Conservation (phyloP, 1,140 invertebrate genomes). For the Octopus bimaculoides region DNA sequence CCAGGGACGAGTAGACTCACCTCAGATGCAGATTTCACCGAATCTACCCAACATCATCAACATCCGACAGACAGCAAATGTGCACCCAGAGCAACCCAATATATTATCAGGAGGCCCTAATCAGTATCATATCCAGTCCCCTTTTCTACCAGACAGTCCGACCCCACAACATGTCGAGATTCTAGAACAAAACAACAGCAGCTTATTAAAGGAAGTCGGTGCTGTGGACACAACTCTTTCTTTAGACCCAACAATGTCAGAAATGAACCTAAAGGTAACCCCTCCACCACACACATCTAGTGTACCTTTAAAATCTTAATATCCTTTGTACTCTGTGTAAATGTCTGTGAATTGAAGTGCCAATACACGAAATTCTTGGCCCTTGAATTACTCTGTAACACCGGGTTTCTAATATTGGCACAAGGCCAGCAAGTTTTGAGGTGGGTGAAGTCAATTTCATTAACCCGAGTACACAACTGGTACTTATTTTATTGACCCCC, state of each 20-base stretch:
- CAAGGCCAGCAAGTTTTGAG: background rate
- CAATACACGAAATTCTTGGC: background rate
- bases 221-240: constrained; percentile 24
- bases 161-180: background rate
- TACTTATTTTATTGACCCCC: too few relatives aligned
- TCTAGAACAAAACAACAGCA: constrained; percentile 9
- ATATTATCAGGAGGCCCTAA: constrained; percentile 10
- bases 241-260: constrained; percentile 32
- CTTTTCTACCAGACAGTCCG: background rate
- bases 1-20: constrained; percentile 39
- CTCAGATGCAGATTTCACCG: background rate
- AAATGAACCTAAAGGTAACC: constrained; percentile 35
- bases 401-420: background rate
- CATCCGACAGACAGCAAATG: constrained; percentile 10
- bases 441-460: too few relatives aligned
- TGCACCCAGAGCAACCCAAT: constrained; percentile 13
- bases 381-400: background rate
- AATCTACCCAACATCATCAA: too few relatives aligned
- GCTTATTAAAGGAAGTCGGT: constrained; percentile 16
- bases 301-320: background rate
- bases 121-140: background rate
- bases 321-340: background rate
- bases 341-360: background rate
- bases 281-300: background rate
- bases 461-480: too few relatives aligned